A percentile compares a stretch with the other conserved stretches of the same genome.
Evolutionary conservation across 2,113 vertebrate species (phyloP).

Genomic region (Tragelaphus strepsiceros): DNA sequence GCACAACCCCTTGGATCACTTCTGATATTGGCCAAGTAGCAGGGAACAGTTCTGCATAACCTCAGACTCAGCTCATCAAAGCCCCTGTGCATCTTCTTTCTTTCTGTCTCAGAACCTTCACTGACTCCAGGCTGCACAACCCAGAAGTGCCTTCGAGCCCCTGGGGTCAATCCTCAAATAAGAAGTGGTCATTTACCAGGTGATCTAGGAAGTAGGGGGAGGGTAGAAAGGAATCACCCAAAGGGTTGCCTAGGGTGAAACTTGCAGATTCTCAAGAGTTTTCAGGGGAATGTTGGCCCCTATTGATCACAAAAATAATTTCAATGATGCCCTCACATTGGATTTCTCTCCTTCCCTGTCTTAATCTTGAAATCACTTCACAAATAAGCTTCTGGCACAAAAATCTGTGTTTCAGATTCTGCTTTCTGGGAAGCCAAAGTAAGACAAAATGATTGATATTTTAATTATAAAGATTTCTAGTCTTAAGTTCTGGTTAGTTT

Average conservation of each 20-base stretch:
- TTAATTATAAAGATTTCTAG: not conserved
- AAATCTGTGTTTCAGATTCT: not conserved
- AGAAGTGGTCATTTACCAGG: not conserved
- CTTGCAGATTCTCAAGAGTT: not conserved
- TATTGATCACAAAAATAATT: not conserved
- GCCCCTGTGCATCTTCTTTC: not conserved
- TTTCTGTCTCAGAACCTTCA: not conserved
- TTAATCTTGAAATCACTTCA: not conserved
- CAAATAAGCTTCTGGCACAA: not conserved
- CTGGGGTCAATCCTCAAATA: not conserved
- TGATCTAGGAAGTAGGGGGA: not conserved
- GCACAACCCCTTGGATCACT: not conserved
- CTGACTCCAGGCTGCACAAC: not conserved
- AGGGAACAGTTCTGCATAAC: not conserved
- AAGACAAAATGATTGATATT: conserved; percentile 2
- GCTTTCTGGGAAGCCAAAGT: not conserved
- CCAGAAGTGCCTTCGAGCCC: not conserved
- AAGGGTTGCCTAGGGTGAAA: not conserved
- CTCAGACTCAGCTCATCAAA: not conserved
- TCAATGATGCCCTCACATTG: not conserved
- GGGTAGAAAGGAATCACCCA: not conserved
- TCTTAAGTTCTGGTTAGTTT: not conserved
- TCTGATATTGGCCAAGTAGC: not conserved
- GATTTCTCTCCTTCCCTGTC: not conserved
- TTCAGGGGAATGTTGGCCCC: too few species aligned